These are phyloP conservation scores for Cinara cedri DNA, from an alignment of 2,888 invertebrate species.

Conservation along the genomic window DNA sequence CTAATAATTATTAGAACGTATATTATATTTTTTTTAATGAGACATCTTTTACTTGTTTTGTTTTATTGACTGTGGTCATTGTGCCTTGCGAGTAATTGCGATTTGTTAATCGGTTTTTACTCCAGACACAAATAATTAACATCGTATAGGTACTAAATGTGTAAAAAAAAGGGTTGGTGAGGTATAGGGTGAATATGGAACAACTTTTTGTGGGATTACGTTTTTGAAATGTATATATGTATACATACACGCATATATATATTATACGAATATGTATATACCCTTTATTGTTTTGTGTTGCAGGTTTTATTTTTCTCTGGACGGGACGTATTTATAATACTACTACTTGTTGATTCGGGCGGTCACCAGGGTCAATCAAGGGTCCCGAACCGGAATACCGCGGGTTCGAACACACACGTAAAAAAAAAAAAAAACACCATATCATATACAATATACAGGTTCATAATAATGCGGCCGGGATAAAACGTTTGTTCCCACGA, in stretches of 20 bases:
- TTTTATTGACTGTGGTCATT: constrained; percentile 13
- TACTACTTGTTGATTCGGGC: constrained; percentile 53
- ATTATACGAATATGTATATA: not conserved
- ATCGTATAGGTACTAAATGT: not conserved
- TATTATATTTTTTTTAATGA: no score
- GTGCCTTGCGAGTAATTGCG: not conserved
- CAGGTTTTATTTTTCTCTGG: constrained; percentile 55
- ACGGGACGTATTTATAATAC: constrained; percentile 27
- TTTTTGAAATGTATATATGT: constrained; percentile 14
- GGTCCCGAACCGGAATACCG: constrained; percentile 52
- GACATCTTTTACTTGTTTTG: no score
- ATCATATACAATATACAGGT: not conserved
- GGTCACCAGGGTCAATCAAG: constrained; percentile 56
- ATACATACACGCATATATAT: not conserved
- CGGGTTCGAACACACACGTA: constrained; percentile 26
- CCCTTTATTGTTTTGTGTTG: constrained; percentile 45
- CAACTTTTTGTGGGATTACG: constrained; percentile 33
- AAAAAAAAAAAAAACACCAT: constrained; percentile 12
- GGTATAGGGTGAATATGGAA: not conserved
- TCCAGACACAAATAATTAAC: constrained; percentile 20
- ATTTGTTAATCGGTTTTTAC: constrained; percentile 17
- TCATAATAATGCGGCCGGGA: constrained; percentile 18
- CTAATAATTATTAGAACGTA: no score
- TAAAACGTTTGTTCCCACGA: constrained; percentile 47
- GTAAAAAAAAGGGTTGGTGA: constrained; percentile 7